A percentile compares a stretch with the other conserved stretches of the same genome.
These are phyloP conservation scores for Empidonax traillii DNA, from an alignment of 2,113 vertebrate species.

Conservation along the genomic window DNA sequence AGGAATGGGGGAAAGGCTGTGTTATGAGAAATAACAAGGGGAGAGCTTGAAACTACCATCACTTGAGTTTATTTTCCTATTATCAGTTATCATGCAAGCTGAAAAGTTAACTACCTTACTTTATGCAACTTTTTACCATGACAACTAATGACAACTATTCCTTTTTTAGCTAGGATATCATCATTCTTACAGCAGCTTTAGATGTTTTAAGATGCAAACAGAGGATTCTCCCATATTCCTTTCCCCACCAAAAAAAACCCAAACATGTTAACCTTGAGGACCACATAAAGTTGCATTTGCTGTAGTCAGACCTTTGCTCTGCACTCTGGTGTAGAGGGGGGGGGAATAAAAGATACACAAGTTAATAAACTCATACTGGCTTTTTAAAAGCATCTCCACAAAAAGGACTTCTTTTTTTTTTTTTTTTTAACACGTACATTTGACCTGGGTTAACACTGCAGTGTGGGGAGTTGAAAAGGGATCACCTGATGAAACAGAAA, in stretches of 20 bases:
- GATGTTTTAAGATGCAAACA: background rate
- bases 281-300: background rate
- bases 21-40: background rate
- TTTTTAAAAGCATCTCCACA: background rate
- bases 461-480: background rate
- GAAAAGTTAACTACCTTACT: background rate
- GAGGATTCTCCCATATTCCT: background rate
- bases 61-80: background rate
- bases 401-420: background rate
- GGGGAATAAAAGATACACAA: background rate
- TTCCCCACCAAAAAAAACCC: background rate
- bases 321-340: background rate
- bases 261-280: background rate
- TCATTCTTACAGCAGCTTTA: background rate
- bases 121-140: background rate
- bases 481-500: slow-evolving; percentile 46
- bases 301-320: background rate
- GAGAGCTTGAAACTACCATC: background rate
- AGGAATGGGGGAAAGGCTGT: background rate
- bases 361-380: background rate
- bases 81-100: background rate
- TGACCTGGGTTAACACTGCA: background rate
- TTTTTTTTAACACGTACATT: background rate
- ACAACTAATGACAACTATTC: background rate
- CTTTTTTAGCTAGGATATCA: background rate